phyloP scores from a whole-genome alignment of 2,888 invertebrate species.

The Lepas anatifera region DNA sequence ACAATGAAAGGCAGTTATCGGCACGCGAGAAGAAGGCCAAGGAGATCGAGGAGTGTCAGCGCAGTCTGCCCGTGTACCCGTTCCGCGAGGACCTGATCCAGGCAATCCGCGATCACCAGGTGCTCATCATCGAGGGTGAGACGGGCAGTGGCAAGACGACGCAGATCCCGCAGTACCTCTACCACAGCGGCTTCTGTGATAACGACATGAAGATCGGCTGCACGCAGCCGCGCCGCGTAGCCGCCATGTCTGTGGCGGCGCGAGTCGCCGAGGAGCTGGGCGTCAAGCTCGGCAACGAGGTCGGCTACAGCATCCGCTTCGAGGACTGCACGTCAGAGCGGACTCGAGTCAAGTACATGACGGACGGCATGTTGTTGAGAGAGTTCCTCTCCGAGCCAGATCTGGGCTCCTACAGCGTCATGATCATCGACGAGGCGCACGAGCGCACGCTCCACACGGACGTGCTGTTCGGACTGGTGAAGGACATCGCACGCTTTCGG shows the following conservation, averaged over 20 bases:
- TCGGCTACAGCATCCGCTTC: conserved; percentile 75
- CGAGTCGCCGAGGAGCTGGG: conserved; percentile 97
- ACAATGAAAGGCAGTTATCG: conserved; percentile 47
- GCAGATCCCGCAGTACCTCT: conserved; percentile 95
- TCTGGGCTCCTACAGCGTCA: conserved; percentile 83
- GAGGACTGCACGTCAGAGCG: conserved; percentile 98
- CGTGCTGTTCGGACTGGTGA: conserved; percentile 88
- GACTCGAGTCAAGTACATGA: conserved; percentile 97
- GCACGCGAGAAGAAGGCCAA: conserved; percentile 58
- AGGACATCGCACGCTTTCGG: conserved; percentile 81
- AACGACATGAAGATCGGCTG: conserved; percentile 58
- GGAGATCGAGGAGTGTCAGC: conserved; percentile 81
- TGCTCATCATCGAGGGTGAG: conserved; percentile 93
- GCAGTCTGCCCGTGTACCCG: conserved; percentile 84
- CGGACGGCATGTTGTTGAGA: conserved; percentile 92
- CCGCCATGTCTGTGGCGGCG: conserved; percentile 99
- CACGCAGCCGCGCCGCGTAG: conserved; percentile 93
- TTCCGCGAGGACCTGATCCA: conserved; percentile 77
- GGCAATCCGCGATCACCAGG: conserved; percentile 64
- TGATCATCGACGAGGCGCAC: conserved; percentile 99
- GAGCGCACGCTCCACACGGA: conserved; percentile 97
- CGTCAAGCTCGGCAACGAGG: conserved; percentile 65
- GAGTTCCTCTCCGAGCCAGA: conserved; percentile 97
- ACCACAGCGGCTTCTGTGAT: conserved; percentile 79
- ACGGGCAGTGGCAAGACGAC: conserved; percentile 98